Evolutionary conservation across 2,797 vertebrate genomes (phyloP).

Genomic region (Halcyon smyrnensis): DNA sequence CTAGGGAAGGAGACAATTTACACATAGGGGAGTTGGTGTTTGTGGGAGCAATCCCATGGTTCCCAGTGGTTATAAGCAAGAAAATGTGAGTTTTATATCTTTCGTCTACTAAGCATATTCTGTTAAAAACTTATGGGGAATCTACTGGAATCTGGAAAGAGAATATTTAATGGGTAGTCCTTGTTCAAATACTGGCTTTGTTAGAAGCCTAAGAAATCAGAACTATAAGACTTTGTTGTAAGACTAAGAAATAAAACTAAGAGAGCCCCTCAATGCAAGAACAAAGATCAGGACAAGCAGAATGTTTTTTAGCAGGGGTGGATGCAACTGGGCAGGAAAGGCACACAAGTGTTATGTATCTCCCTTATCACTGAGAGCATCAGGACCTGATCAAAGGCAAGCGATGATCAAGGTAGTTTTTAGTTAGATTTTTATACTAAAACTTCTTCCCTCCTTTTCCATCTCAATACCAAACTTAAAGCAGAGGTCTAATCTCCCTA

Average conservation of each 20-base stretch:
- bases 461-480: neutral
- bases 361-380: neutral
- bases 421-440: neutral
- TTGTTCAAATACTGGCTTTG: neutral
- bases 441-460: neutral
- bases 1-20: neutral
- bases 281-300: neutral
- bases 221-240: neutral
- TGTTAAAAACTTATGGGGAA: neutral
- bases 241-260: neutral
- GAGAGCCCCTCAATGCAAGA: neutral
- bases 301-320: neutral
- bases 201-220: neutral
- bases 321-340: neutral
- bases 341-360: neutral
- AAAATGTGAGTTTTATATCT: neutral
- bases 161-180: neutral
- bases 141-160: neutral
- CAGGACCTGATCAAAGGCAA: accelerated
- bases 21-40: neutral
- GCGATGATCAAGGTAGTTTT: neutral
- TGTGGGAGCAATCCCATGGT: neutral
- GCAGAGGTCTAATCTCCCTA: neutral
- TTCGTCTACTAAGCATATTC: neutral
- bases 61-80: neutral